phyloP scores from a whole-genome alignment of 2,113 vertebrate genomes.

The Notarius lentiginosus region DNA sequence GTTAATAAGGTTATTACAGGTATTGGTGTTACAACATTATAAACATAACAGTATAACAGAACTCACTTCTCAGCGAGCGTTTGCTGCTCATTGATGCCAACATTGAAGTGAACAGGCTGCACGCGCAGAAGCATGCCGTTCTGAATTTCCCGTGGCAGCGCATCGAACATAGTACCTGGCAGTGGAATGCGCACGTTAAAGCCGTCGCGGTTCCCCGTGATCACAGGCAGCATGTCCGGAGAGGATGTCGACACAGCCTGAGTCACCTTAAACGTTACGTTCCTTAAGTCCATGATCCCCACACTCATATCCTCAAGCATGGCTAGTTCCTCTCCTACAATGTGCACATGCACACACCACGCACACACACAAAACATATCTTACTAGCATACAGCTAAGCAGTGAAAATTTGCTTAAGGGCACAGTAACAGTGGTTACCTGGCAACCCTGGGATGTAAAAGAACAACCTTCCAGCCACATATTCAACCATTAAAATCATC shows the following conservation, averaged over 20 bases:
- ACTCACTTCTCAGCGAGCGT: slow-evolving; percentile 94
- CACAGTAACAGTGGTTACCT: not conserved
- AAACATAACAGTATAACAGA: not conserved
- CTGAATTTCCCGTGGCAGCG: slow-evolving; percentile 91
- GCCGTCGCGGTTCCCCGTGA: slow-evolving; percentile 94
- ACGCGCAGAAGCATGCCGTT: slow-evolving; percentile 96
- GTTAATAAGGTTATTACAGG: not conserved
- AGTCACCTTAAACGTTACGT: slow-evolving; percentile 97
- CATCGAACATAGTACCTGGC: slow-evolving; percentile 90
- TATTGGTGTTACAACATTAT: not conserved
- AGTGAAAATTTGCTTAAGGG: not conserved
- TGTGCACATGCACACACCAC: slow-evolving; percentile 24
- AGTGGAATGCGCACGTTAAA: slow-evolving; percentile 96
- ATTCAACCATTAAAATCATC: not conserved
- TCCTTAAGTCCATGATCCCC: slow-evolving; percentile 93
- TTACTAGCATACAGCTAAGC: not conserved
- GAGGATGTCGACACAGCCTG: slow-evolving; percentile 85
- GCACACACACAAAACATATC: not conserved
- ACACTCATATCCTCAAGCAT: slow-evolving; percentile 99
- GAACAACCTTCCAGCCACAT: not conserved
- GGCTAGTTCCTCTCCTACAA: slow-evolving; percentile 88
- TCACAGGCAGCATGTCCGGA: slow-evolving; percentile 93
- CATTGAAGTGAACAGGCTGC: slow-evolving; percentile 95
- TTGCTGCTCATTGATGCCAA: slow-evolving; percentile 98
- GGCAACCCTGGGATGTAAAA: not conserved